A percentile compares a stretch with the other conserved stretches of the same genome.
Conservation (phyloP, 2,888 invertebrate genomes). For the Drosophila yooni region DNA sequence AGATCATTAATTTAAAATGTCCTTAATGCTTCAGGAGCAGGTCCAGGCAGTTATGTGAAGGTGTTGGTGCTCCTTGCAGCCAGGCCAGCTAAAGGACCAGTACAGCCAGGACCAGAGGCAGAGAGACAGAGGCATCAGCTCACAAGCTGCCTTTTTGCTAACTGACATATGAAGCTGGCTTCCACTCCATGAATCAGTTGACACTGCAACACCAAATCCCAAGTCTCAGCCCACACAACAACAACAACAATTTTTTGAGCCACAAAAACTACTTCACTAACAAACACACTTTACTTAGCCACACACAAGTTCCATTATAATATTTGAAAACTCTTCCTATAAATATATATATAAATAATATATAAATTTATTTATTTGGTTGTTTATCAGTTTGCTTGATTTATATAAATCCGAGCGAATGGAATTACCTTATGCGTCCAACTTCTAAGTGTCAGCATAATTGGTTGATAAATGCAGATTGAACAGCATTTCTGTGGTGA, state of each 20-base stretch:
- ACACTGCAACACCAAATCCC: slow-evolving; percentile 2
- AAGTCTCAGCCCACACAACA: neutral
- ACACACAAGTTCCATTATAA: neutral
- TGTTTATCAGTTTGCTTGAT: neutral
- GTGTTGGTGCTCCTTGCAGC: slow-evolving; percentile 19
- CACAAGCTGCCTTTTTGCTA: slow-evolving; percentile 3
- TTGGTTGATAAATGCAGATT: neutral
- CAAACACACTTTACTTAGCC: neutral
- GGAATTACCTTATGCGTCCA: neutral
- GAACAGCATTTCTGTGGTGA: neutral
- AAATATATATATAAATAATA: neutral
- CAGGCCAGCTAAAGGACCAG: slow-evolving; percentile 20
- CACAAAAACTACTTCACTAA: neutral
- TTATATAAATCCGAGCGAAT: neutral
- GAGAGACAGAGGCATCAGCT: neutral
- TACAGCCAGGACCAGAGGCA: neutral
- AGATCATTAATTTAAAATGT: slow-evolving; percentile 77
- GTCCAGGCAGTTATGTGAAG: slow-evolving; percentile 16
- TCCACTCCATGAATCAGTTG: neutral
- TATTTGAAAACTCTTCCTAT: neutral
- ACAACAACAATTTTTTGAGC: neutral
- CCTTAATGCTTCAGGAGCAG: slow-evolving; percentile 36
- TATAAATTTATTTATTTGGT: neutral
- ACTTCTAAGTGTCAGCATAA: neutral
- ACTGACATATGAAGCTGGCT: slow-evolving; percentile 26